Conservation (phyloP, 2,888 invertebrate species). For the Suillia variegata region DNA sequence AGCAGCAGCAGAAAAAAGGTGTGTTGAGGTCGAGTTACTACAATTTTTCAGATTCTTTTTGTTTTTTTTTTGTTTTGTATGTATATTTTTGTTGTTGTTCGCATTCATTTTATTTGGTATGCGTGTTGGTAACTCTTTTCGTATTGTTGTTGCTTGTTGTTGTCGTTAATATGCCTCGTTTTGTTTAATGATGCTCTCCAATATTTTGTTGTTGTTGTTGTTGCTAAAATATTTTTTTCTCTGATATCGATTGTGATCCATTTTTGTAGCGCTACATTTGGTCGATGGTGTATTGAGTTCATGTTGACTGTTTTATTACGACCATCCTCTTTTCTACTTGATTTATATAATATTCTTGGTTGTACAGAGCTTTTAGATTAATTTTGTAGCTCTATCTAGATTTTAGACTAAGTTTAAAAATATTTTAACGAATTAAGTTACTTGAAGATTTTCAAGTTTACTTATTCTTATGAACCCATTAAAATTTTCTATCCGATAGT, state of each 20-base stretch:
- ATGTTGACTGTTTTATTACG: too few species aligned
- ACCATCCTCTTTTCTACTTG: too few species aligned
- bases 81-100: background rate
- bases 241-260: background rate
- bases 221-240: background rate
- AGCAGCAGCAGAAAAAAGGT: background rate
- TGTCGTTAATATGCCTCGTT: background rate
- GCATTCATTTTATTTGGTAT: background rate
- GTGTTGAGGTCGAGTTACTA: slow-evolving; percentile 6
- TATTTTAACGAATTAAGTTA: too few species aligned
- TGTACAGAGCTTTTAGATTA: too few species aligned
- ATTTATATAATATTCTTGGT: too few species aligned
- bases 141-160: background rate
- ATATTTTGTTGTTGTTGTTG: background rate
- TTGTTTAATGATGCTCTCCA: slow-evolving; percentile 5
- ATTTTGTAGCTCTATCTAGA: too few species aligned
- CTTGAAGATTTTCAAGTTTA: too few species aligned
- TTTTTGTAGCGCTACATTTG: background rate
- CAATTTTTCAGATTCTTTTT: background rate
- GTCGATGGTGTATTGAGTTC: too few species aligned
- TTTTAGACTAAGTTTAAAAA: too few species aligned
- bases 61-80: background rate
- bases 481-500: too few species aligned
- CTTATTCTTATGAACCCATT: too few species aligned
- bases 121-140: too few species aligned